Evolutionary conservation across 2,797 vertebrate species (phyloP), one percentile per base, ranked within the genome.

Genomic region (Triplophysa bombifrons): DNA sequence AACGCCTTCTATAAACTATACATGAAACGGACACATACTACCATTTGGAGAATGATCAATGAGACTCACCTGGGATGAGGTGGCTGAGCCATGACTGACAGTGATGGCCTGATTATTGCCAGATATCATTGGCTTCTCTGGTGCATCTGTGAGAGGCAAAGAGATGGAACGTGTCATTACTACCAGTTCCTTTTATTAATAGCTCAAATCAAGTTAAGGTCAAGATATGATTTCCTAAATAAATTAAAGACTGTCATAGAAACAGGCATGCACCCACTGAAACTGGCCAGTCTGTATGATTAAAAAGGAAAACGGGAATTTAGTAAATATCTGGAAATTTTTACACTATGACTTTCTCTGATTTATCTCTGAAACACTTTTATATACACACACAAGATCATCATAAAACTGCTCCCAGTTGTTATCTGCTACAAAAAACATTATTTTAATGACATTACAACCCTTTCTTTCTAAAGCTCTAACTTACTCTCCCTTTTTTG

Each of bases 101-200:
- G 88, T 82, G 58, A 94, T 91, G 60, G 83, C 86, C 84, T 92
- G 90, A 61, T 25, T 88, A 9, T 90, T 87, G 13, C 56, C 87
- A 0, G 72, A 87, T 63, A 93, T 86, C 55, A 88, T 85, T 20
- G 93, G 93, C 51, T 85, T 91, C 88, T 94, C 90, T 0, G 94
- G 94, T 67, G 90, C 83, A 83, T 76, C 94, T 95, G 84, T 53
- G 38, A 79, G 25, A 71, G 55, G n/a, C 60, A 64, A 14, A 34
- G 4, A 68, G 5, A 74, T 4, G 51, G 22, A 72, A 46, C 25
- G 46, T 14, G 19, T 46, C 1, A 58, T 20, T n/a, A 78, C 17
- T 64, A 27, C n/a, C 12, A 72, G 25, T 27, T 61, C 0, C 61
- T 53, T 63, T 56, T 41, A 77, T 78, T 41, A 38, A 53, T 53